A percentile compares a stretch with the other conserved stretches of the same genome.
phyloP scores from a whole-genome alignment of 2,113 vertebrate species.

The Mus spicilegus region DNA sequence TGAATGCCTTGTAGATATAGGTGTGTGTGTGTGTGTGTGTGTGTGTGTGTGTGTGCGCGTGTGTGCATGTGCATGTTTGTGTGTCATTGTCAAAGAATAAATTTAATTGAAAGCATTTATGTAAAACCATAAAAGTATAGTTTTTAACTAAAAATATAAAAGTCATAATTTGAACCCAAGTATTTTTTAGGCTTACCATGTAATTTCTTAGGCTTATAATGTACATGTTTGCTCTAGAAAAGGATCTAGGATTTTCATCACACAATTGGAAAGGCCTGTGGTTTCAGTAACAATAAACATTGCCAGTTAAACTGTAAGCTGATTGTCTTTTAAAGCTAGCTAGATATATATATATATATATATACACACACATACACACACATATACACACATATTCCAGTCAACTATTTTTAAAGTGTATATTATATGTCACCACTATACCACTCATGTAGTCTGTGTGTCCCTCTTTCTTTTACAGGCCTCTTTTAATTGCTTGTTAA shows the following conservation, averaged over 20 bases:
- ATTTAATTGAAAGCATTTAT: not conserved
- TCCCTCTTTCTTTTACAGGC: not conserved
- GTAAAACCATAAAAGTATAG: not conserved
- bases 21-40: not conserved
- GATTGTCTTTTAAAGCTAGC: not conserved
- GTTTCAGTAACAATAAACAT: slow-evolving; percentile 41
- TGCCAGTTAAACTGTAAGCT: slow-evolving; percentile 24
- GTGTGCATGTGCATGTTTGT: not conserved
- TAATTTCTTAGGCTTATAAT: not conserved
- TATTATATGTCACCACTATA: not conserved
- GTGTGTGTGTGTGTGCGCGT: not conserved
- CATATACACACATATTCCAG: not conserved
- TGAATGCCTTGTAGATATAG: not conserved
- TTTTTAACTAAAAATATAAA: not conserved
- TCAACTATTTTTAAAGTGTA: slow-evolving; percentile 7
- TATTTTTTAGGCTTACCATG: not conserved
- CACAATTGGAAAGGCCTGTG: not conserved
- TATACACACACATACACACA: fast-evolving
- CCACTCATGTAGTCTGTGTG: not conserved
- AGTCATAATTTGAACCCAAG: not conserved
- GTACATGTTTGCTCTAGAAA: not conserved
- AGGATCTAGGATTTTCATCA: slow-evolving; percentile 22
- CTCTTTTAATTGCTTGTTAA: slow-evolving; percentile 12
- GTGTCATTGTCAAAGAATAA: not conserved
- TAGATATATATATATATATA: too few relatives aligned